Base-by-base conservation (phyloP, 2,113 vertebrate genomes). In the Actenoides hombroni region DNA sequence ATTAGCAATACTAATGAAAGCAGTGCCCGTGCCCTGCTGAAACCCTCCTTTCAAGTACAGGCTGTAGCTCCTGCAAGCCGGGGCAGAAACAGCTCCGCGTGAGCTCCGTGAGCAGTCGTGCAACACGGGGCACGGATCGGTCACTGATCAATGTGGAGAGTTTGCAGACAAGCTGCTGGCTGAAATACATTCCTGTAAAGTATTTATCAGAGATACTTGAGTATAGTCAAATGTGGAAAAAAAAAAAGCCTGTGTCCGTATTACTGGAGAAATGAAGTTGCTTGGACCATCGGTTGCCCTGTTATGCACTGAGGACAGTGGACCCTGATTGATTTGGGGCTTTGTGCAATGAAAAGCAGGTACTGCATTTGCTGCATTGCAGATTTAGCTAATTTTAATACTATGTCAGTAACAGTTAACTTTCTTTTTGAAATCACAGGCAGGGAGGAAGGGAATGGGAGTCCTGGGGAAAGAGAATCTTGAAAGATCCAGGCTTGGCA, bases 231-330 rank as follows among this genome's bases (percentile, higher is more conserved):
- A 73, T 29, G 9, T 29, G 5, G 1, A 16, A 4, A 2, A 3
- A 10, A 14, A 11, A 15, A 37, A 70, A 86, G 21, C 6, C 5
- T 53, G 1, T 54, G 85, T 79, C 26, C 4, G 2, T 56, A 15
- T 68, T 51, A 29, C 2, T 59, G 21, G 5, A 18, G 31, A 85
- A 86, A 84, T 9, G 7, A 53, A 63, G 11, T 20, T 74, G 53
- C 12, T 74, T 4, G 6, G 64, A 16, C 40, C 18, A 31, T 10
- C 44, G 40, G 18, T 23, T 74, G 54, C 21, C 5, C 29, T 57
- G 5, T 49, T 67, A 15, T 0, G 8, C 31, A 6, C 7, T 25
- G 4, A 37, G 31, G 31, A 40, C 2, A 12, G 3, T 5, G 23
- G 71, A 25, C 51, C 11, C 61, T 68, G 69, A 16, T n/a, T 42